These are phyloP conservation scores for Podabrus alpinus DNA, from an alignment of 2,888 invertebrate genomes.

Conservation along the genomic window DNA sequence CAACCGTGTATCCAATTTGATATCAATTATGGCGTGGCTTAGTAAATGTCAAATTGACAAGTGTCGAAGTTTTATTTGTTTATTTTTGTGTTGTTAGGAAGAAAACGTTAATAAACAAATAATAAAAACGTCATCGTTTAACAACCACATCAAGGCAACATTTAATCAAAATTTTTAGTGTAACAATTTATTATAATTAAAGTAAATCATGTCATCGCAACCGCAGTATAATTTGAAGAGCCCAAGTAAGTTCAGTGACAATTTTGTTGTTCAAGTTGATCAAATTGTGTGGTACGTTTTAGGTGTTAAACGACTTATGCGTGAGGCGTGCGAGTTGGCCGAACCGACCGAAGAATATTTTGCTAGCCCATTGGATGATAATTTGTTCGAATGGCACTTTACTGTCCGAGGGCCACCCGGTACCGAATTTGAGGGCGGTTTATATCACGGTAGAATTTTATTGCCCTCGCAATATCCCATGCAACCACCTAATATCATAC, in stretches of 20 bases:
- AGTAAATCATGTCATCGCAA: conserved; percentile 56
- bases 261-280: background rate
- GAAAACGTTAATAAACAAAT: conserved; percentile 1
- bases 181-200: background rate
- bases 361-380: conserved; percentile 90
- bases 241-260: conserved; percentile 56
- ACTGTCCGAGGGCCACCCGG: conserved; percentile 88
- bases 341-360: conserved; percentile 88
- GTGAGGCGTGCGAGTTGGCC: conserved; percentile 85
- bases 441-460: conserved; percentile 90
- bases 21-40: conserved; percentile 8
- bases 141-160: background rate
- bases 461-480: conserved; percentile 94
- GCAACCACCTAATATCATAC: conserved; percentile 94
- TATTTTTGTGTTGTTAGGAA: conserved; percentile 7
- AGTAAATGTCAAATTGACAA: conserved; percentile 10
- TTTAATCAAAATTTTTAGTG: conserved; percentile 1
- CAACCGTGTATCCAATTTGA: background rate
- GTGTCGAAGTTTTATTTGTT: conserved; percentile 14
- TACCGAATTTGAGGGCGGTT: conserved; percentile 87
- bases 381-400: conserved; percentile 97
- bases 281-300: conserved; percentile 22
- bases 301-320: conserved; percentile 93
- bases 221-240: conserved; percentile 65
- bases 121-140: background rate